phyloP scores from a whole-genome alignment of 92 coral and sea anemone genomes.

The Phenganax subtilis region DNA sequence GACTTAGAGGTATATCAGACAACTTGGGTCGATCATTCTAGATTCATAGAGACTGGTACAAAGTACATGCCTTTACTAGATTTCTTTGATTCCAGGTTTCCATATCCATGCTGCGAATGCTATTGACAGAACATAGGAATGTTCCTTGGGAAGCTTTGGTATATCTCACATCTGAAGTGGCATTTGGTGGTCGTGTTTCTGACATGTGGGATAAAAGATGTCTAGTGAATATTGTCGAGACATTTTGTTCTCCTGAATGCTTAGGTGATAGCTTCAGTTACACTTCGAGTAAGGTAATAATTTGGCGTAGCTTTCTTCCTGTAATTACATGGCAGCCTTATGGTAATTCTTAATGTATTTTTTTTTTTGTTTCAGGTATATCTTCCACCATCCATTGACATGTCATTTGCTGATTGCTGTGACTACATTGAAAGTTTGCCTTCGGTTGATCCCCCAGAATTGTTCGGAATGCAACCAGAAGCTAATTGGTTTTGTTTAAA shows the following conservation, averaged over 20 bases:
- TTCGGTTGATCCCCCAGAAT: conserved; percentile 69
- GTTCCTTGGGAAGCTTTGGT: conserved; percentile 88
- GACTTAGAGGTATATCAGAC: conserved; percentile 72
- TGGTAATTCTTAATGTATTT: neutral
- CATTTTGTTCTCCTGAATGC: conserved; percentile 70
- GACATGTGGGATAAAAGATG: conserved; percentile 96
- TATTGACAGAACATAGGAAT: conserved; percentile 80
- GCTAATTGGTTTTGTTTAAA: conserved; percentile 68
- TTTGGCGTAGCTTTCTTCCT: neutral
- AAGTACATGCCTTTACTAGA: neutral
- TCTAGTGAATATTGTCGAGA: conserved; percentile 69
- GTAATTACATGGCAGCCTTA: neutral
- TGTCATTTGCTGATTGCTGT: conserved; percentile 87
- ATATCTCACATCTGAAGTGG: conserved; percentile 87
- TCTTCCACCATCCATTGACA: conserved; percentile 86
- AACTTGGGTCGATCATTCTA: neutral
- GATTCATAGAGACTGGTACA: neutral
- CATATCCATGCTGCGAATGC: conserved; percentile 79
- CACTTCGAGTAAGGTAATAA: conserved; percentile 66
- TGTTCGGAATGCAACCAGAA: conserved; percentile 90
- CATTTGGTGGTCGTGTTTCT: conserved; percentile 96
- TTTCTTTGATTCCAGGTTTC: conserved; percentile 58
- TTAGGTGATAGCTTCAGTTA: conserved; percentile 74
- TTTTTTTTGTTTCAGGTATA: conserved; percentile 56
- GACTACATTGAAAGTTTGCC: conserved; percentile 81